Conservation (phyloP, 1,140 invertebrate genomes). For the Drosophila bifasciata region DNA sequence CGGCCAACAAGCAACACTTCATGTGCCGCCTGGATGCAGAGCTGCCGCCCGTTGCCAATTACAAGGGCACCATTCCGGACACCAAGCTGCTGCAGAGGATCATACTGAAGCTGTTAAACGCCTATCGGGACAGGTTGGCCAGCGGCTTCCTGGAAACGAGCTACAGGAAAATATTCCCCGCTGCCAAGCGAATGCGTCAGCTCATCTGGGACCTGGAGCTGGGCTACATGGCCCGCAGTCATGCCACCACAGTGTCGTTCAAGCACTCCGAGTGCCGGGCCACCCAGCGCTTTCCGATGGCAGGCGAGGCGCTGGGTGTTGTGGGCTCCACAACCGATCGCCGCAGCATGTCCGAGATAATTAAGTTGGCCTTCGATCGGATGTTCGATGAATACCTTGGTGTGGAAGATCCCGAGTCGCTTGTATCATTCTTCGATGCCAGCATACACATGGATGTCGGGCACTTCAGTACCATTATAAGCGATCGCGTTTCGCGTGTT, state of each 20-base stretch:
- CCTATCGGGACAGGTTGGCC: conserved; percentile 38
- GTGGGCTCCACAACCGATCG: neutral
- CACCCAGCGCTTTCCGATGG: conserved; percentile 39
- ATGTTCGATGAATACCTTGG: conserved; percentile 31
- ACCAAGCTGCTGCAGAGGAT: neutral
- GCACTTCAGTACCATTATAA: conserved; percentile 38
- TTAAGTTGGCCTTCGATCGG: neutral
- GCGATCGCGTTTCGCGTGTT: conserved; percentile 58
- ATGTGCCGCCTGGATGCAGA: conserved; percentile 35
- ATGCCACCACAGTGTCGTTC: conserved; percentile 49
- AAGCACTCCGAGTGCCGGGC: conserved; percentile 46
- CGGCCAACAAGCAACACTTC: conserved; percentile 28
- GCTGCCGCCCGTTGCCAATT: conserved; percentile 15
- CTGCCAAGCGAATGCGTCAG: conserved; percentile 59
- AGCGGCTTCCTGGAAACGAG: conserved; percentile 16
- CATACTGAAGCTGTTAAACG: conserved; percentile 6
- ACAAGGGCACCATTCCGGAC: conserved; percentile 31
- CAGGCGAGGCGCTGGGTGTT: conserved; percentile 37
- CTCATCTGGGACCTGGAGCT: conserved; percentile 67
- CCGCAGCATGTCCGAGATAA: neutral
- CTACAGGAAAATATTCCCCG: conserved; percentile 10
- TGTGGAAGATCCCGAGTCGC: conserved; percentile 21
- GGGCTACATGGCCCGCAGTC: conserved; percentile 49
- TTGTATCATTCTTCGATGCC: conserved; percentile 10
- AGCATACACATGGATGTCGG: conserved; percentile 5